phyloP scores from a whole-genome alignment of 2,113 vertebrate species.

The Urocitellus parryii region DNA sequence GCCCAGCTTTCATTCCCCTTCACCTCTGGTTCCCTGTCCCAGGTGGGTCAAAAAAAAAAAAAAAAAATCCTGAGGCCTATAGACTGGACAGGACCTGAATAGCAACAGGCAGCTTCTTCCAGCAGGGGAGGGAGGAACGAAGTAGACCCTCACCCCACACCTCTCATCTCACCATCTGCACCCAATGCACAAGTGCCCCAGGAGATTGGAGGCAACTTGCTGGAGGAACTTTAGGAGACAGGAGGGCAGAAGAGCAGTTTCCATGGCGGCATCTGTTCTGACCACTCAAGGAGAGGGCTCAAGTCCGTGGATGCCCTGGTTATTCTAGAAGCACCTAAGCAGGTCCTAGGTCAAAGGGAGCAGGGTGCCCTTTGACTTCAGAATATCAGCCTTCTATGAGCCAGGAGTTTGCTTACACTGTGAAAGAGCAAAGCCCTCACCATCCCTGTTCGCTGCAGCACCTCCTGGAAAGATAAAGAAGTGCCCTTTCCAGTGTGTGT shows the following conservation, averaged over 20 bases:
- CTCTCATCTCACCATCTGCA: neutral
- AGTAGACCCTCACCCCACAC: neutral
- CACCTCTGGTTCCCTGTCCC: neutral
- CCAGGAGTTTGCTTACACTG: neutral
- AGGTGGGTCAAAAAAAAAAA: neutral
- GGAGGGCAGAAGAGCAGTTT: neutral
- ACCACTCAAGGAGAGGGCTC: neutral
- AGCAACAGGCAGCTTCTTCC: neutral
- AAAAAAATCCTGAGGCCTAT: neutral
- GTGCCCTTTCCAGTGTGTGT: too few relatives aligned
- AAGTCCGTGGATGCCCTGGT: rapidly evolving
- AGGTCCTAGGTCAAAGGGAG: neutral
- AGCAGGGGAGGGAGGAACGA: too few relatives aligned
- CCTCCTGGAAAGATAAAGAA: neutral
- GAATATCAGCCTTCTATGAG: neutral
- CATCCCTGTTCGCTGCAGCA: too few relatives aligned
- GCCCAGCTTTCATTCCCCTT: neutral
- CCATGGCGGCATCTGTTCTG: rapidly evolving
- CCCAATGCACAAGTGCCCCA: neutral
- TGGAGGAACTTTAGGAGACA: neutral
- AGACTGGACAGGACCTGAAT: neutral
- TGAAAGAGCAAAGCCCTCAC: neutral
- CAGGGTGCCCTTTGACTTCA: neutral
- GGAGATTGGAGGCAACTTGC: neutral
- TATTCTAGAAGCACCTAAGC: neutral